Evolutionary conservation across 2,797 vertebrate species (phyloP).

Genomic region (Pristis pectinata): DNA sequence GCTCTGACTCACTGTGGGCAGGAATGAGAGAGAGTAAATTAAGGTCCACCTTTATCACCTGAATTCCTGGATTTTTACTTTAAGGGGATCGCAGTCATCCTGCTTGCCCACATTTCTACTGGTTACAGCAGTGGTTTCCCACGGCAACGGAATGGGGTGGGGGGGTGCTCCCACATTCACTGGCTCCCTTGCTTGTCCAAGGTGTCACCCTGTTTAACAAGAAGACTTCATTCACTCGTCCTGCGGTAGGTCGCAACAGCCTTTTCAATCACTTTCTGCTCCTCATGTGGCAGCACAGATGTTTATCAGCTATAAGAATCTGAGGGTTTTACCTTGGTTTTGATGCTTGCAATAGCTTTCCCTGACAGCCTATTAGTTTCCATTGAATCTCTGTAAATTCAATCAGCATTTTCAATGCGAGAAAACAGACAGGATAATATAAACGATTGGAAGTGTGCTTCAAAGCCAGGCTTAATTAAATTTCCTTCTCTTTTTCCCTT

Average conservation of each 20-base stretch:
- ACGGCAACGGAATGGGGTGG: background rate
- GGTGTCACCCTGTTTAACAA: background rate
- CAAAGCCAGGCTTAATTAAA: background rate
- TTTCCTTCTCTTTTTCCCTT: background rate
- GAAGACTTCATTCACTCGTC: background rate
- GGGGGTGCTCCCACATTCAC: too few species aligned
- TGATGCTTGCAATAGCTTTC: background rate
- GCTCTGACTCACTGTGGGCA: too few species aligned
- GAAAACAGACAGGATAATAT: background rate
- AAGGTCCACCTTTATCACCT: background rate
- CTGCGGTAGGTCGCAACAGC: background rate
- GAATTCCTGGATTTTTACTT: background rate
- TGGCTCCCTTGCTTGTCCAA: background rate
- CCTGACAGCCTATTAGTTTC: constrained; percentile 31
- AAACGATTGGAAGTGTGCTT: background rate
- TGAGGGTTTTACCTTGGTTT: background rate
- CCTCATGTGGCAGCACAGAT: constrained; percentile 18
- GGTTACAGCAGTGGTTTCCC: background rate
- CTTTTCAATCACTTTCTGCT: background rate
- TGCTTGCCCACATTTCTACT: background rate
- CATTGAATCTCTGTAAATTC: constrained; percentile 30
- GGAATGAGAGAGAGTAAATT: background rate
- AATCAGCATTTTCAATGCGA: constrained; percentile 20
- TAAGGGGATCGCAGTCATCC: background rate
- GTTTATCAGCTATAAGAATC: constrained; percentile 20